Conservation (phyloP, 1,140 invertebrate species). For the Lasioglossum albipes region DNA sequence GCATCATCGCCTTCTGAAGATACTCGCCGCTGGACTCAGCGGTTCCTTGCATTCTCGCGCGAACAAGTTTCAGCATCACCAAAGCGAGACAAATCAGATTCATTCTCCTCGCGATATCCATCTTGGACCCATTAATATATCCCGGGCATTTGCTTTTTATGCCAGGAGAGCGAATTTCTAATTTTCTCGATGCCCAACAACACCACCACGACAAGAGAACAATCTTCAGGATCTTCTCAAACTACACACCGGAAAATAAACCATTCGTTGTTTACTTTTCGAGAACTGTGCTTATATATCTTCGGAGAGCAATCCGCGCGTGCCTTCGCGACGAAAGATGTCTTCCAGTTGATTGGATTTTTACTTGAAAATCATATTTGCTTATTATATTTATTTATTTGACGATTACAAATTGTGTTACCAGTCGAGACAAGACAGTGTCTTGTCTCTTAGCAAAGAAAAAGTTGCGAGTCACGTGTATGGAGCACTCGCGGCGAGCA, state of each 20-base stretch:
- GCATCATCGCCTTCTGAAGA: slow-evolving; percentile 66
- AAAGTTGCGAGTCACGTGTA: background rate
- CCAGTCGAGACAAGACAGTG: too few relatives aligned
- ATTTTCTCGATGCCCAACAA: background rate
- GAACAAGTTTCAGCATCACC: slow-evolving; percentile 27
- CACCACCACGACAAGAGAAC: too few relatives aligned
- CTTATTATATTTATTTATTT: too few relatives aligned
- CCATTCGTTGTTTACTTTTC: too few relatives aligned
- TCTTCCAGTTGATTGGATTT: too few relatives aligned
- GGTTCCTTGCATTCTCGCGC: background rate
- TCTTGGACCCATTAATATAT: background rate
- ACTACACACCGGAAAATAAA: background rate
- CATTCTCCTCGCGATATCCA: slow-evolving; percentile 11
- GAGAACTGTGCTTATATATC: too few relatives aligned
- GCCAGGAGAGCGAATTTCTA: background rate
- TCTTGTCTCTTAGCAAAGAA: background rate
- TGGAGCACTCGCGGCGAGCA: slow-evolving; percentile 24
- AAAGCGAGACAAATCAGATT: slow-evolving; percentile 28
- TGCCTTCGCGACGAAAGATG: too few relatives aligned
- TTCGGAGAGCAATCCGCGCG: too few relatives aligned
- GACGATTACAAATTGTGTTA: too few relatives aligned
- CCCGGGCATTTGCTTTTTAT: background rate
- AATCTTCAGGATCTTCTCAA: background rate
- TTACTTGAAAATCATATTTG: too few relatives aligned
- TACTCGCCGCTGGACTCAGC: slow-evolving; percentile 68